phyloP scores from a whole-genome alignment of 92 coral and sea anemone genomes.

The Heteractis magnifica region DNA sequence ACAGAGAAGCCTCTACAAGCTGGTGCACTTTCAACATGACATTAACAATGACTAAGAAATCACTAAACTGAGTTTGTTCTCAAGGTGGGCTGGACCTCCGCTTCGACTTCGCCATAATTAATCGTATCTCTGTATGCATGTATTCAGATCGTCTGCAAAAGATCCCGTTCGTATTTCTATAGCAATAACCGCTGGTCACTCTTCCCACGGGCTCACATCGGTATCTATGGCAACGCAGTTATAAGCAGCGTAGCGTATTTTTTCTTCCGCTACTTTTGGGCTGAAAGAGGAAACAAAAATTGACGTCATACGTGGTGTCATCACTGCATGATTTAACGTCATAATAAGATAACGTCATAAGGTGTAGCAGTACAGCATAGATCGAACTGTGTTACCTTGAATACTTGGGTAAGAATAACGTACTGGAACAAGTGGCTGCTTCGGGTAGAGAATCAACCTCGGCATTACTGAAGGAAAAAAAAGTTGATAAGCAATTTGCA shows the following conservation, averaged over 20 bases:
- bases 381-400: conserved; percentile 53
- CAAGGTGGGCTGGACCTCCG: too few relatives aligned
- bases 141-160: neutral
- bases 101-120: too few relatives aligned
- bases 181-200: conserved; percentile 27
- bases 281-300: conserved; percentile 38
- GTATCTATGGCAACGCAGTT: conserved; percentile 98
- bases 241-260: conserved; percentile 96
- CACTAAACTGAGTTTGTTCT: too few relatives aligned
- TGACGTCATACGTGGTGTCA: conserved; percentile 2
- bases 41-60: too few relatives aligned
- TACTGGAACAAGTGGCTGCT: conserved; percentile 98
- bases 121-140: too few relatives aligned
- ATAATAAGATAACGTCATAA: neutral
- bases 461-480: conserved; percentile 38
- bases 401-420: conserved; percentile 90
- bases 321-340: neutral
- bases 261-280: conserved; percentile 95
- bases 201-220: conserved; percentile 98
- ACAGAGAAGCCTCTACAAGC: too few relatives aligned
- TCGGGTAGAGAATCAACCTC: conserved; percentile 91
- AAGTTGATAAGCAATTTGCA: neutral
- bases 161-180: neutral
- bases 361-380: neutral
- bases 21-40: too few relatives aligned